phyloP scores from a whole-genome alignment of 2,888 invertebrate species.

The Margaritifera margaritifera region DNA sequence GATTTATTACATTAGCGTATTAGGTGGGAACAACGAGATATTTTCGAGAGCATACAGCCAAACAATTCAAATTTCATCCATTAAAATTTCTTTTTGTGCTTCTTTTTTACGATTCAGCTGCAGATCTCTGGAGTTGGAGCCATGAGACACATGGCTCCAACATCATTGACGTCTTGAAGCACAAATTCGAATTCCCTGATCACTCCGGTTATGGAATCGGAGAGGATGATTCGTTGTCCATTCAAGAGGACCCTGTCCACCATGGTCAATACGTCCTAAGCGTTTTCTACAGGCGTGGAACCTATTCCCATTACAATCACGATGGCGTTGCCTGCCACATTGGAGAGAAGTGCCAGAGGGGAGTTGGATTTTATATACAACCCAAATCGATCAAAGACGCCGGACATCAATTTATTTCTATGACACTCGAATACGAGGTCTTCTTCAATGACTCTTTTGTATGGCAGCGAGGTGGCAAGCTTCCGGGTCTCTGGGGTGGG shows the following conservation, averaged over 20 bases:
- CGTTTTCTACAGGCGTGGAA: conserved; percentile 36
- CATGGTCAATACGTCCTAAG: conserved; percentile 34
- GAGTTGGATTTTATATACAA: conserved; percentile 45
- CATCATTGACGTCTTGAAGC: conserved; percentile 15
- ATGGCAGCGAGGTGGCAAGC: conserved; percentile 47
- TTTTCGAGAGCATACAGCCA: no score
- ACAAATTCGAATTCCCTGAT: conserved; percentile 15
- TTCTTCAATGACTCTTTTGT: conserved; percentile 23
- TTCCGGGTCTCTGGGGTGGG: conserved; percentile 56
- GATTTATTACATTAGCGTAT: no score
- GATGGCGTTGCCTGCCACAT: not conserved
- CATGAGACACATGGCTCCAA: conserved; percentile 17
- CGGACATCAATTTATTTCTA: no score
- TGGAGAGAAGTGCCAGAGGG: conserved; percentile 24
- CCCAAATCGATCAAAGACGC: conserved; percentile 15
- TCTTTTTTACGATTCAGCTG: conserved; percentile 3
- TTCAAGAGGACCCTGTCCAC: conserved; percentile 39
- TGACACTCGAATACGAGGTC: no score
- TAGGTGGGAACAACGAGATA: no score
- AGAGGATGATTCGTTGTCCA: conserved; percentile 27
- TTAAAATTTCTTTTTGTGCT: no score
- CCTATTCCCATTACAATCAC: no score
- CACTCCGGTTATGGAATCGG: conserved; percentile 27
- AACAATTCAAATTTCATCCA: no score
- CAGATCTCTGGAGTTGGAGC: conserved; percentile 25